Conservation (phyloP, 2,888 invertebrate species). For the Amphipyra berbera region DNA sequence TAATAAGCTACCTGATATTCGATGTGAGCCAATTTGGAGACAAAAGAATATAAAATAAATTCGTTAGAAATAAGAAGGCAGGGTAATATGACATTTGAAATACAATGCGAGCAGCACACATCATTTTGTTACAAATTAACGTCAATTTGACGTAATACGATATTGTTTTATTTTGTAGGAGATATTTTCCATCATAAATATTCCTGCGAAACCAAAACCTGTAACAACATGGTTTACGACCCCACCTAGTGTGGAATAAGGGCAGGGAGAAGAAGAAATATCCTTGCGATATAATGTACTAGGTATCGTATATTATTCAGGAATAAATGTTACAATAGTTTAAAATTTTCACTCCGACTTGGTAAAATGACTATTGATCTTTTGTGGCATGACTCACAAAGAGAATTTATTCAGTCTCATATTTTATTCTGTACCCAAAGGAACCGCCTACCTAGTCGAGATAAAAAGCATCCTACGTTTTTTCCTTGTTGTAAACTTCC, state of each 20-base stretch:
- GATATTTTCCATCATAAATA: too few species aligned
- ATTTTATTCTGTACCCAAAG: slow-evolving; percentile 52
- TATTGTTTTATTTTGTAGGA: slow-evolving; percentile 10
- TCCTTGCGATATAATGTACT: too few species aligned
- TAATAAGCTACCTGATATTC: slow-evolving; percentile 46
- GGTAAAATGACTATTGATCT: slow-evolving; percentile 39
- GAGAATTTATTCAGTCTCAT: slow-evolving; percentile 49
- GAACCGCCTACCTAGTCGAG: slow-evolving; percentile 29
- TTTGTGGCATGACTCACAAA: slow-evolving; percentile 40
- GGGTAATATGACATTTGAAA: slow-evolving; percentile 34
- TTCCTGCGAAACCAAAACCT: too few species aligned
- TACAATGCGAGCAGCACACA: slow-evolving; percentile 19
- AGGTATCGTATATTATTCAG: background rate
- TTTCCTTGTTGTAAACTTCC: slow-evolving; percentile 24
- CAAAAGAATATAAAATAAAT: slow-evolving; percentile 36
- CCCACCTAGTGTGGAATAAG: too few species aligned
- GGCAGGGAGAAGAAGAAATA: too few species aligned
- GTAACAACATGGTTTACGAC: too few species aligned
- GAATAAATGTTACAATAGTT: slow-evolving; percentile 5
- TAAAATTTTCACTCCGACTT: slow-evolving; percentile 18
- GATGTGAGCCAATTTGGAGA: slow-evolving; percentile 44
- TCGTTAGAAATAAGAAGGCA: slow-evolving; percentile 30
- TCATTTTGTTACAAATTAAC: slow-evolving; percentile 27
- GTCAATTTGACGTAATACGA: slow-evolving; percentile 23
- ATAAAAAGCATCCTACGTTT: slow-evolving; percentile 34